Evolutionary conservation across 2,888 invertebrate species (phyloP), one percentile per base, ranked within the genome.

Genomic region (Synergus itoensis): DNA sequence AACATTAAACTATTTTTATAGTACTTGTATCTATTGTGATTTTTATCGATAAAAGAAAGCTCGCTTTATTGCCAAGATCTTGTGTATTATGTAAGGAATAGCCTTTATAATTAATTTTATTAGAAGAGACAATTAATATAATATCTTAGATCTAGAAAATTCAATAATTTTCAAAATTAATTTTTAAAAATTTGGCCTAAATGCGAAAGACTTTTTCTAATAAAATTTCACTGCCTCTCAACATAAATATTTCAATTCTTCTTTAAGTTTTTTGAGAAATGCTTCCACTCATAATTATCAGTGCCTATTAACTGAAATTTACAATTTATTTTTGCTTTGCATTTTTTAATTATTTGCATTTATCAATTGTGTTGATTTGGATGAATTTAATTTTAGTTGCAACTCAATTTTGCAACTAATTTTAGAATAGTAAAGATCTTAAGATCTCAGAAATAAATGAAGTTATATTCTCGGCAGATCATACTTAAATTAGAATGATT

Each of bases 1-100:
- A 57, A 57, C 14, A 64, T 16, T 64, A 65, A n/a, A 11, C 9
- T 41, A 41, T 65, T 65, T 65, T 65, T 65, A 18, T 41, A 65
- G 18, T 65, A 41, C 41, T 41, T 40, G 18, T n/a, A 65, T 41
- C n/a, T 43, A 53, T 75, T 79, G 40, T 43, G 40, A 76, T 40
- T 67, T 45, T 78, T 63, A 63, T 73, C 21, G 18, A 41, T 41
- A 41, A 60, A 60, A 11, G 12, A 21, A n/a, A 62, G 40, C 4
- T 69, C 2, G 28, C 62, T 28, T 18, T 21, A 62, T 28, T 28
- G 21, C 28, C 62, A 62, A 62, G 28, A 62, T 62, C 28, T 62
- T 62, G 12, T 62, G 14, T 62, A 14, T 62, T 28, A 62, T 1
- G 2, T 57, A 57, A 18, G 9, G 9, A 57, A 9, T 57, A 57